Evolutionary conservation across 2,113 vertebrate species (phyloP).

Genomic region (Clinocottus analis): DNA sequence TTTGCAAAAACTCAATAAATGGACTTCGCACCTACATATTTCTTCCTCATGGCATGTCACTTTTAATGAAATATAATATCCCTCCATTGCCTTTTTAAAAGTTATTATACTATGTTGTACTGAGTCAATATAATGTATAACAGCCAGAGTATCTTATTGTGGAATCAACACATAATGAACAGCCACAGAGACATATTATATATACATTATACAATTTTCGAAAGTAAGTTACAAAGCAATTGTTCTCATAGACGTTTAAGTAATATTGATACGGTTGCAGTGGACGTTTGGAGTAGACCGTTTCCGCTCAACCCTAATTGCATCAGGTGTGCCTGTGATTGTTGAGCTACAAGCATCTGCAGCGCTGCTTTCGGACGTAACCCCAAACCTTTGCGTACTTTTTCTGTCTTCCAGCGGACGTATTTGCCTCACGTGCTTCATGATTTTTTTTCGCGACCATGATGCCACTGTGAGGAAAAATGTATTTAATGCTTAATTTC

Average conservation of each 20-base stretch:
- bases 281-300: background rate
- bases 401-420: background rate
- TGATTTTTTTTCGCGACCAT: slow-evolving; percentile 29
- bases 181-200: background rate
- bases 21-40: too few species aligned
- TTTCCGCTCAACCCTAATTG: slow-evolving; percentile 56
- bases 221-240: background rate
- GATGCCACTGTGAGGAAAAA: slow-evolving; percentile 56
- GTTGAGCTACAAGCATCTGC: slow-evolving; percentile 15
- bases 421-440: background rate
- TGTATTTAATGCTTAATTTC: slow-evolving; percentile 66
- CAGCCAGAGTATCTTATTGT: too few species aligned
- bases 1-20: background rate
- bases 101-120: background rate
- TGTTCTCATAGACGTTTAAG: background rate
- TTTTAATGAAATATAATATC: background rate
- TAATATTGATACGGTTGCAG: background rate
- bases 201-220: background rate
- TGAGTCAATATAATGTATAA: too few species aligned
- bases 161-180: background rate
- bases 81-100: background rate
- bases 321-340: slow-evolving; percentile 69
- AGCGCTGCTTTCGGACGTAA: background rate
- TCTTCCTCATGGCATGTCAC: background rate
- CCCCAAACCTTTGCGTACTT: background rate